Base-by-base conservation (phyloP, 2,113 vertebrate species). In the Eulemur rufifrons region DNA sequence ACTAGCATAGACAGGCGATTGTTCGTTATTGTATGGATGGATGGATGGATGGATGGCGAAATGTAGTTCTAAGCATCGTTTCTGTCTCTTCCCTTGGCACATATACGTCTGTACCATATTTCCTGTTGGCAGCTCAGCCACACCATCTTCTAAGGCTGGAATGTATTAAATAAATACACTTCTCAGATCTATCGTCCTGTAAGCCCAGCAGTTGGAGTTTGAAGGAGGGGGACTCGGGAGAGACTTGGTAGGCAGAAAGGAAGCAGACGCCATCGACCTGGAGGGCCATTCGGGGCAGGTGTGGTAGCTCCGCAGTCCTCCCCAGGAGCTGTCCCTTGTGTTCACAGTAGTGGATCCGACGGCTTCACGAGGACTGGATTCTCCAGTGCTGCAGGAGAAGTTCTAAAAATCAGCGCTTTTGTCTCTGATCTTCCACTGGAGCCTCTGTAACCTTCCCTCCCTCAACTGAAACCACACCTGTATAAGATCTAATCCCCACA, bases 261-360 rank as follows among this genome's bases (percentile, higher is more conserved):
- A 4, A 42, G n/a, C 66, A 21, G 50, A 54, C 27, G 6, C 2
- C 66, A 29, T 32, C 17, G 6, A 20, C n/a, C 66, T 2, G 37
- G 64, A 50, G 54, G 64, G 34, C n/a, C 84, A 9, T 14, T 52
- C 84, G 42, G 59, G 81, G 25, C 6, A 18, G 6, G 15, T 0
- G 23, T 1, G 1, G 17, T 21, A n/a, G 23, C 34, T 68, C 9
- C 8, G 4, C 14, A 0, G 8, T 27, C 45, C 23, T 71, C 50
- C 39, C 50, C n/a, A 8, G 50, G 34, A 86, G 23, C 64, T 17
- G 14, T 9, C 3, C 23, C 56, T 20, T 34, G 45, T 21, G 50
- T 27, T 71, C 25, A 1, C 18, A 18, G n/a, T 17, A 8, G 34
- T 1, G 5, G 14, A 37, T 12, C 4, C 25, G 6, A 39, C 14